These are phyloP conservation scores for human DNA, from an alignment of 2,113 vertebrate genomes.

Conservation along the genomic window GRCh38 chr13:59237501-59238000, in stretches of 20 bases:
- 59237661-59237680: slow-evolving; percentile 21
- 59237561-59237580: slow-evolving; percentile 56
- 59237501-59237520: slow-evolving; percentile 68
- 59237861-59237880: slow-evolving; percentile 67
- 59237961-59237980: slow-evolving; percentile 29
- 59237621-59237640: slow-evolving; percentile 1
- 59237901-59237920: slow-evolving; percentile 63
- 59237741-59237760: slow-evolving; percentile 31
- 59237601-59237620: not conserved
- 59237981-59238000: slow-evolving; percentile 55
- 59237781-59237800: slow-evolving; percentile 59
- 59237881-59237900: slow-evolving; percentile 70
- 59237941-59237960: slow-evolving; percentile 60
- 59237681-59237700: slow-evolving; percentile 32
- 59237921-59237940: slow-evolving; percentile 61
- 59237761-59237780: slow-evolving; percentile 15
- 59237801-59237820: slow-evolving; percentile 63
- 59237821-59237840: slow-evolving; percentile 35
- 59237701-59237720: not conserved
- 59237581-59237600: slow-evolving; percentile 64
- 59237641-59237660: not conserved
- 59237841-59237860: slow-evolving; percentile 58
- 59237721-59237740: slow-evolving; percentile 29
- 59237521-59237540: slow-evolving; percentile 42
- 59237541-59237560: slow-evolving; percentile 52